Evolutionary conservation across 2,797 vertebrate species (phyloP).

Genomic region (Triplophysa yarkandensis): DNA sequence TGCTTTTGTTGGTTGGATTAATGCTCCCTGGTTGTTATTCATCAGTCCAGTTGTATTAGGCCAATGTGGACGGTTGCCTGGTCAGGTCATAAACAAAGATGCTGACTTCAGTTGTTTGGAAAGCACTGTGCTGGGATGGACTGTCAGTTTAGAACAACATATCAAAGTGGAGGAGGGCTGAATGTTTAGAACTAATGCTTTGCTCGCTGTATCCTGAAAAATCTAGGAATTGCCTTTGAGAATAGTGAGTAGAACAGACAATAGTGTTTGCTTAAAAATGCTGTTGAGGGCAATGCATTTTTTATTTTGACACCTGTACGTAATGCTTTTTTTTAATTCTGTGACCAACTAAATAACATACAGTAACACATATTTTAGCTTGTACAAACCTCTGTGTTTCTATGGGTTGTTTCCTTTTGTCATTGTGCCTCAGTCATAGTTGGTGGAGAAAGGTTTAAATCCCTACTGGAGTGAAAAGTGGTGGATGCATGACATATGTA

Average conservation of each 20-base stretch:
- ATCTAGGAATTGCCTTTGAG: background rate
- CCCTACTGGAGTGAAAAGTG: background rate
- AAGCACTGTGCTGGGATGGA: constrained; percentile 53
- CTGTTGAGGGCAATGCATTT: background rate
- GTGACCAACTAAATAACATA: too few relatives aligned
- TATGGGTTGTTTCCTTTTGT: background rate
- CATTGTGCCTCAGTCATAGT: background rate
- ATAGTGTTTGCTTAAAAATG: background rate
- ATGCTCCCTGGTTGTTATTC: constrained; percentile 23
- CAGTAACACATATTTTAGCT: too few relatives aligned
- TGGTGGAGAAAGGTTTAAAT: background rate
- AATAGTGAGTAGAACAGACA: constrained; percentile 8
- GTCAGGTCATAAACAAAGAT: constrained; percentile 45
- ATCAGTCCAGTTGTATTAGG: constrained; percentile 19
- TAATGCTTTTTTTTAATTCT: background rate
- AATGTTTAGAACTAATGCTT: constrained; percentile 16
- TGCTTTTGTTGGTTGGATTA: constrained; percentile 21
- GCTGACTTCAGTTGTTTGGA: constrained; percentile 67
- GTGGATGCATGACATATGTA: too few relatives aligned
- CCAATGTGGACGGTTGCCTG: constrained; percentile 42
- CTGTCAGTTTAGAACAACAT: constrained; percentile 34
- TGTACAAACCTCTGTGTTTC: background rate
- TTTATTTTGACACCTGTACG: background rate
- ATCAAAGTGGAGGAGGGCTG: constrained; percentile 24
- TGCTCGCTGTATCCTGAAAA: background rate